phyloP scores from a whole-genome alignment of 2,888 invertebrate species.

The Myathropa florea region DNA sequence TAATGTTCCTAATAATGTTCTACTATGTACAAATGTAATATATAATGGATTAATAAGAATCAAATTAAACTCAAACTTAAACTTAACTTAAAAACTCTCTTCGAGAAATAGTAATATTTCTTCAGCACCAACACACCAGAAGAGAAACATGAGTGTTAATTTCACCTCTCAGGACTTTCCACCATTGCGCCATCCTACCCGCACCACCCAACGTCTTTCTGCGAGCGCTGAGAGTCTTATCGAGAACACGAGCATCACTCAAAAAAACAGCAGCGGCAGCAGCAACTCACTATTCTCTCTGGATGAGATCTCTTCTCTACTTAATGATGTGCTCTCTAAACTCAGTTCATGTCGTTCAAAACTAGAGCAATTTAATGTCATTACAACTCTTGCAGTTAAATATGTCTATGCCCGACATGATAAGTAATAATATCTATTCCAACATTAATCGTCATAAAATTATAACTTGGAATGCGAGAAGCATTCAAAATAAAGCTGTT shows the following conservation, averaged over 20 bases:
- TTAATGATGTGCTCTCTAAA: slow-evolving; percentile 2
- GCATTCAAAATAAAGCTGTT: neutral
- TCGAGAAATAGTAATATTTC: neutral
- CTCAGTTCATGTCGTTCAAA: neutral
- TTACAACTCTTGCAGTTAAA: slow-evolving; percentile 1
- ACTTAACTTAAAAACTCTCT: too few species aligned
- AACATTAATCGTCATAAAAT: neutral
- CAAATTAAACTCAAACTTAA: too few species aligned
- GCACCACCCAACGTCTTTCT: neutral
- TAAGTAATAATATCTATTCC: neutral
- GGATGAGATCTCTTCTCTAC: neutral
- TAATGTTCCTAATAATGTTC: too few species aligned
- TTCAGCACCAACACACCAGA: neutral
- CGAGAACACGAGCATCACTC: neutral
- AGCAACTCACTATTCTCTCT: neutral
- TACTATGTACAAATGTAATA: too few species aligned
- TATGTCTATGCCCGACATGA: slow-evolving; percentile 2
- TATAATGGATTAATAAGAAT: too few species aligned
- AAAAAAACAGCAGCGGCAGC: neutral
- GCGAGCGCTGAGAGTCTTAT: neutral
- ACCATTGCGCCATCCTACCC: neutral
- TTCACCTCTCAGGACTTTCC: neutral
- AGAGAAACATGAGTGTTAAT: neutral
- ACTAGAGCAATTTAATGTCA: neutral
- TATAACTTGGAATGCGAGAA: neutral